phyloP scores from a whole-genome alignment of 2,797 vertebrate species.

The Varecia variegata region DNA sequence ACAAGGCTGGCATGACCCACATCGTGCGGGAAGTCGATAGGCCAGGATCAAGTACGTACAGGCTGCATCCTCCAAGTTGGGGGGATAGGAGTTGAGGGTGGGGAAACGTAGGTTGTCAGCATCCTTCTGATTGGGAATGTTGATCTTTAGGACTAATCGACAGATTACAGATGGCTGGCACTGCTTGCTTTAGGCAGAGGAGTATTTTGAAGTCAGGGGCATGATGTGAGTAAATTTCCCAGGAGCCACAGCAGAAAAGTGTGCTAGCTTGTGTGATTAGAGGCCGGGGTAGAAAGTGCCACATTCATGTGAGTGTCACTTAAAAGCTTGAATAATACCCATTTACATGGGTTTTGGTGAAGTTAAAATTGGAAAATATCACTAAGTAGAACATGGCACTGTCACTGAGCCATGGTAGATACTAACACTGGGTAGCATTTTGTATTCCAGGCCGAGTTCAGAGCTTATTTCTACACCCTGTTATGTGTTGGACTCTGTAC shows the following conservation, averaged over 20 bases:
- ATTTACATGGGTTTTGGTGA: neutral
- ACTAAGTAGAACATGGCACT: neutral
- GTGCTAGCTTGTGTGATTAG: accelerated
- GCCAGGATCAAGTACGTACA: constrained; percentile 95
- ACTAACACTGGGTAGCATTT: neutral
- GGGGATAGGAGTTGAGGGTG: neutral
- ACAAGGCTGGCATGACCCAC: constrained; percentile 99
- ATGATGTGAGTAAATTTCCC: accelerated
- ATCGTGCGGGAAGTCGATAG: constrained; percentile 97
- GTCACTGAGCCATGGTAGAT: no score
- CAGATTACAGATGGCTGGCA: neutral
- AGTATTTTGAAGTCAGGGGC: neutral
- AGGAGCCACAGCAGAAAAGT: neutral
- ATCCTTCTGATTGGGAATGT: neutral
- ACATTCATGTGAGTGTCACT: no score
- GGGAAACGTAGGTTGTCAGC: neutral
- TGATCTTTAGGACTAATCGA: neutral
- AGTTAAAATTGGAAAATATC: neutral
- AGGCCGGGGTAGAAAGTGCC: neutral
- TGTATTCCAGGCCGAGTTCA: neutral
- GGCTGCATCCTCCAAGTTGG: accelerated
- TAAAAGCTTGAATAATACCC: neutral
- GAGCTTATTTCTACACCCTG: accelerated
- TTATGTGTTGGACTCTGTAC: accelerated
- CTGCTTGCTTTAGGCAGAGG: neutral